phyloP scores from a whole-genome alignment of 1,140 invertebrate species.

The Nilaparvata lugens region DNA sequence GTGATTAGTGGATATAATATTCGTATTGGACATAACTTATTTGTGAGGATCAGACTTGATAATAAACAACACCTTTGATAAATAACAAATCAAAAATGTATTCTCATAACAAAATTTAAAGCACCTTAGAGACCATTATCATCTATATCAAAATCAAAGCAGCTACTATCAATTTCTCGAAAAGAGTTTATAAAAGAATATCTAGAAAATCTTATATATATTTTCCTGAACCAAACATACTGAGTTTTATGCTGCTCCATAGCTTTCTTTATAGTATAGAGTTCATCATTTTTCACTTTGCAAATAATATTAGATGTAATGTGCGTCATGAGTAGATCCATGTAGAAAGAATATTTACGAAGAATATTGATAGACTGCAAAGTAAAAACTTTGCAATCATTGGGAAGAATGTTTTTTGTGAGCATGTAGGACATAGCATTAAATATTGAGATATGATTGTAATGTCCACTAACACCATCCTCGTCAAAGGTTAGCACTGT shows the following conservation, averaged over 20 bases:
- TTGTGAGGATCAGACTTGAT: too few relatives aligned
- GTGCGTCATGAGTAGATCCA: slow-evolving; percentile 44
- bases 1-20: too few relatives aligned
- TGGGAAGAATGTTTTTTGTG: slow-evolving; percentile 60
- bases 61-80: too few relatives aligned
- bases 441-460: slow-evolving; percentile 79
- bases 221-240: background rate
- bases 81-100: too few relatives aligned
- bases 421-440: slow-evolving; percentile 66
- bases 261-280: background rate
- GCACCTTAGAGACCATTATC: too few relatives aligned
- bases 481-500: slow-evolving; percentile 87
- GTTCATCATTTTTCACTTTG: background rate
- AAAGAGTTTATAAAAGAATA: slow-evolving; percentile 1
- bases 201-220: background rate
- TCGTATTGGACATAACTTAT: too few relatives aligned
- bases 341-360: slow-evolving; percentile 75
- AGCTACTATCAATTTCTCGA: background rate
- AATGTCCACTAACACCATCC: slow-evolving; percentile 78
- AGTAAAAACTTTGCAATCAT: slow-evolving; percentile 67
- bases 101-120: too few relatives aligned
- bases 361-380: slow-evolving; percentile 75
- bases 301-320: background rate
- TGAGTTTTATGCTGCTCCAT: background rate
- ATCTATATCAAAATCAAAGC: too few relatives aligned